phyloP scores from a whole-genome alignment of 2,113 vertebrate genomes.

The Probosciger aterrimus region DNA sequence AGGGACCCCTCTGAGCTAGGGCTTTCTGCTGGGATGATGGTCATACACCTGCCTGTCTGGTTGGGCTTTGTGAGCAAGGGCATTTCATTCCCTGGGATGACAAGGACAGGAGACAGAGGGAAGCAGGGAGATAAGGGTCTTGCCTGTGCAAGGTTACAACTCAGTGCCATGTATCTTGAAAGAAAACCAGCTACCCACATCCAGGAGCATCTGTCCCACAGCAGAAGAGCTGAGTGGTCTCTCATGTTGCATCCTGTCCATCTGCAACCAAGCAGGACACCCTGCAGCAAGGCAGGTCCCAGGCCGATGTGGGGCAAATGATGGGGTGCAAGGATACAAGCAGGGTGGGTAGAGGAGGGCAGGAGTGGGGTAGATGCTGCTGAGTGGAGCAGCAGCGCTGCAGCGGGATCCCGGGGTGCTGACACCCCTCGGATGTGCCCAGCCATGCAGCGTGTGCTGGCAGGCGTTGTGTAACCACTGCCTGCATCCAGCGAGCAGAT shows the following conservation, averaged over 20 bases:
- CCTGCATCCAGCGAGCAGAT: not conserved
- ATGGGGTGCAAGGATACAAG: too few species aligned
- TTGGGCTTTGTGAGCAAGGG: not conserved
- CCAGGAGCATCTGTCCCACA: not conserved
- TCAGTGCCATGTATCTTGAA: not conserved
- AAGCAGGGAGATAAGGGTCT: not conserved
- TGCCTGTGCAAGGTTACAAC: not conserved
- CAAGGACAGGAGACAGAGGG: not conserved
- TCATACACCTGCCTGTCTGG: accelerated
- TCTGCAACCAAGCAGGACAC: not conserved
- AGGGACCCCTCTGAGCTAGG: not conserved
- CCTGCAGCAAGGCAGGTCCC: not conserved
- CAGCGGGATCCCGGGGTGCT: accelerated
- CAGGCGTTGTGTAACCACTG: not conserved
- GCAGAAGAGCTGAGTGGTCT: not conserved
- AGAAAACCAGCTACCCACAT: not conserved
- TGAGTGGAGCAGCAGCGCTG: accelerated
- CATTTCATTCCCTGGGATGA: not conserved
- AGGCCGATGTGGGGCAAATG: accelerated
- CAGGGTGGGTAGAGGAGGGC: accelerated
- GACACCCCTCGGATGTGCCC: not conserved
- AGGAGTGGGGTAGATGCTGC: not conserved
- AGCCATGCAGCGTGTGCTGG: not conserved
- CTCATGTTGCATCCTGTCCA: not conserved
- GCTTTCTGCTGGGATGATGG: not conserved